Conservation (phyloP, 2,797 vertebrate species). For the Varecia variegata region DNA sequence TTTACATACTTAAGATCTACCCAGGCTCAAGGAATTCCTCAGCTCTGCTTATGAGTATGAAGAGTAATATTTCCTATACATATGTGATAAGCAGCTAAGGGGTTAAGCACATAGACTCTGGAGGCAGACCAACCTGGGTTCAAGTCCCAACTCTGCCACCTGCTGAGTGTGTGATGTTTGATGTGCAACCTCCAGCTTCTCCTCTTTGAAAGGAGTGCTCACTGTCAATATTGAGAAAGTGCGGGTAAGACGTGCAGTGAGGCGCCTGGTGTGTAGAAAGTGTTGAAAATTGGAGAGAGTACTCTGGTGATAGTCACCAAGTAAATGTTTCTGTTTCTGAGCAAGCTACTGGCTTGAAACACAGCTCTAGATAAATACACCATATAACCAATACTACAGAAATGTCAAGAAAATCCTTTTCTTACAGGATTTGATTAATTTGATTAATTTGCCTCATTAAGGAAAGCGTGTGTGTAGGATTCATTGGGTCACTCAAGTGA, state of each 20-base stretch:
- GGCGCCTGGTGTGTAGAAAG: background rate
- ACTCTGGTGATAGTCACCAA: background rate
- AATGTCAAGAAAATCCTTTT: background rate
- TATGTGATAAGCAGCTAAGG: background rate
- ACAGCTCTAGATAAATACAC: background rate
- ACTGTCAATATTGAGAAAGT: background rate
- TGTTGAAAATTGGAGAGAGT: background rate
- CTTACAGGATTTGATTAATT: background rate
- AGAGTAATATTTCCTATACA: background rate
- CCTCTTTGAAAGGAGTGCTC: background rate
- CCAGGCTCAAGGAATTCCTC: background rate
- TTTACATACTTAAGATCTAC: background rate
- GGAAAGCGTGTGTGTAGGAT: background rate
- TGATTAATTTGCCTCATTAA: background rate
- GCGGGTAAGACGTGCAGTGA: background rate
- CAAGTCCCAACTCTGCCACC: background rate
- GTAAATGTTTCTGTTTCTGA: background rate
- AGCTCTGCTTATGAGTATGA: background rate
- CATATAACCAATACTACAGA: background rate
- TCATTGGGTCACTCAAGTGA: background rate
- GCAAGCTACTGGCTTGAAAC: background rate
- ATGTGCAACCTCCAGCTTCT: background rate
- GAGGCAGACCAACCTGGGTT: background rate
- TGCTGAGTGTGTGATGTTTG: background rate
- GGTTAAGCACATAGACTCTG: background rate